Evolutionary conservation across 2,797 vertebrate genomes (phyloP), one percentile per base, ranked within the genome.

Genomic region (Basileuterus tristriatus): DNA sequence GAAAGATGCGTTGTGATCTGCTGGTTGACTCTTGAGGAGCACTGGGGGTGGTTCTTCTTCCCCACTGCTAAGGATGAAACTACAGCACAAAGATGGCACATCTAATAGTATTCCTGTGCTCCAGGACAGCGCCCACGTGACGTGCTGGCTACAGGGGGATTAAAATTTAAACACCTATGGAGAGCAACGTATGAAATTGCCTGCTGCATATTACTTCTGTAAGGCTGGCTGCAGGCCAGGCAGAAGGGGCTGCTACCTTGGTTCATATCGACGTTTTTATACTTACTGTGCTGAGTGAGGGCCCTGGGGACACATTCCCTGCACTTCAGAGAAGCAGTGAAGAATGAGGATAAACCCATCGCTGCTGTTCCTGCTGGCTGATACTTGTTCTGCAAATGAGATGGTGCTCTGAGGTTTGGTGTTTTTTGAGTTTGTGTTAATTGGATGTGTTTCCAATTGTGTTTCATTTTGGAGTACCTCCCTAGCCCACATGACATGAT

Each of bases 261-360:
- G 41, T 90, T 94, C 69, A 2, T 85, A 65, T 4, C 22, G 79
- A 78, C 9, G 0, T 91, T 89, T 77, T 86, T 72, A 44, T 90
- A 58, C 79, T 91, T 65, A 55, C 76, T 83, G 82, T 94, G 93
- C 85, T 87, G 91, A 91, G 53, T 36, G 70, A 78, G 72, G 90
- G 23, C 93, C 77, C 88, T 59, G 52, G 94, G 83, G 96, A 93
- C 74, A 41, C 44, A 49, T 90, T 67, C 83, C 59, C 67, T 94
- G 88, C 88, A 89, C 83, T 96, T 94, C 47, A 89, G 91, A 93
- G 88, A 60, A 72, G 52, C 86, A 63, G 46, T 36, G 70, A 76
- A 87, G 90, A 80, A 78, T 55, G 81, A 93, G 64, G 89, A 55
- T 94, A 92, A 96, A 89, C 39, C 71, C 49, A 6, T 80, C 0